Evolutionary conservation across 2,113 vertebrate species (phyloP).

Genomic region (Saccopteryx bilineata): DNA sequence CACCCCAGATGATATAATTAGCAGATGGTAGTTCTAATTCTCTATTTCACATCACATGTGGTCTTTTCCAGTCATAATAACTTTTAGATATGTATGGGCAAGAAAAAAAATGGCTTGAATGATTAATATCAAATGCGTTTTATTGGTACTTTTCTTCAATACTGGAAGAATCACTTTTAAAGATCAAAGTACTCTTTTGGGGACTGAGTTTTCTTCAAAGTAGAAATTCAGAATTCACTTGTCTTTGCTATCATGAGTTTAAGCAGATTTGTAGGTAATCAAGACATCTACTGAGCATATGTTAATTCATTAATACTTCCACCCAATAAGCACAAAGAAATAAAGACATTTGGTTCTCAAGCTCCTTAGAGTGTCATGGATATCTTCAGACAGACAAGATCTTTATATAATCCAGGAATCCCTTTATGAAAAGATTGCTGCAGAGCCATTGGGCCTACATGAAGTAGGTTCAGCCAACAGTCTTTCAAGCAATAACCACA

Average conservation of each 20-base stretch:
- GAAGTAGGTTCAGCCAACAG: neutral
- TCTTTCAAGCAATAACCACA: neutral
- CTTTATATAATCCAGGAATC: neutral
- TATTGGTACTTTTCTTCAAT: neutral
- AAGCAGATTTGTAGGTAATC: neutral
- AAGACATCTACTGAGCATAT: neutral
- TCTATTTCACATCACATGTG: neutral
- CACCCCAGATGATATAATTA: neutral
- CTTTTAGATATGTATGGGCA: neutral
- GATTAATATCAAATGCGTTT: neutral
- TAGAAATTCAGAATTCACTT: neutral
- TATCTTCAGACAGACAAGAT: neutral
- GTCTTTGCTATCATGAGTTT: neutral
- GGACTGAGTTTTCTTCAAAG: neutral
- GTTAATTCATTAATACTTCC: neutral
- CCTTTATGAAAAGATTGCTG: neutral
- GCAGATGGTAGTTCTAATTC: neutral
- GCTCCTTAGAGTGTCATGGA: neutral
- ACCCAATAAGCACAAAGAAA: neutral
- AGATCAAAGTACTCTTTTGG: neutral
- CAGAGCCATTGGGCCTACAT: neutral
- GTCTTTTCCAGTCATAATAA: neutral
- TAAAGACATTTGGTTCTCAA: neutral
- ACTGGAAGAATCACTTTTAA: constrained; percentile 24
- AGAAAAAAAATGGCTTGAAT: neutral